Conservation (phyloP, 2,113 vertebrate species). For the Lagopus leucura region DNA sequence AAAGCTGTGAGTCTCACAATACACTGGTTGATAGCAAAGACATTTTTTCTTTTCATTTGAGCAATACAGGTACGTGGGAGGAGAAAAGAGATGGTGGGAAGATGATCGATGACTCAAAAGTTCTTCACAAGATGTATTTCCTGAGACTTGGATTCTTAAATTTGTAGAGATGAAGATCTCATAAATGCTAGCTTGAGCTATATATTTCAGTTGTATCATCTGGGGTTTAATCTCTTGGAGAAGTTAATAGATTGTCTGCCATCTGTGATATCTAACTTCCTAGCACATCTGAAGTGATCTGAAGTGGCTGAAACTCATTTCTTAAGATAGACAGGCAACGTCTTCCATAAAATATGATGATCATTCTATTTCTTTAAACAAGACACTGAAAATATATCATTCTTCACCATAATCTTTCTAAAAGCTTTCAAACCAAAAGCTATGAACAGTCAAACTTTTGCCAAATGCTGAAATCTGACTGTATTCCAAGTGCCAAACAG, state of each 20-base stretch:
- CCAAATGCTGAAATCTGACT: background rate
- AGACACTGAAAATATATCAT: background rate
- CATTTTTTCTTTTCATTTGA: conserved; percentile 31
- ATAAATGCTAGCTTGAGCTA: conserved; percentile 14
- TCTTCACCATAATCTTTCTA: background rate
- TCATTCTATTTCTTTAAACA: background rate
- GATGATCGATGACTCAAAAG: conserved; percentile 68
- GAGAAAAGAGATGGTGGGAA: conserved; percentile 61
- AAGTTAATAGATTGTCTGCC: conserved; percentile 47
- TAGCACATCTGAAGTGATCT: background rate
- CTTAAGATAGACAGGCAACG: background rate
- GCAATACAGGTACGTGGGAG: conserved; percentile 53
- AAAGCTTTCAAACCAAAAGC: background rate
- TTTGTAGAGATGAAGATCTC: conserved; percentile 20
- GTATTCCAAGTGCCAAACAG: background rate
- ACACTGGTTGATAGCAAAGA: conserved; percentile 30
- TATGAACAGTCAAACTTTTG: background rate
- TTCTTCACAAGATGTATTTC: conserved; percentile 46
- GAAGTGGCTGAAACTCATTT: background rate
- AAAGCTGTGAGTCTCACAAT: conserved; percentile 19
- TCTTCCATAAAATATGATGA: background rate
- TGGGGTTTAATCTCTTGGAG: conserved; percentile 42
- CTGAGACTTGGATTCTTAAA: conserved; percentile 21
- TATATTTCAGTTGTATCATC: conserved; percentile 22
- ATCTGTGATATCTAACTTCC: conserved; percentile 43